A percentile compares a stretch with the other conserved stretches of the same genome.
phyloP scores from a whole-genome alignment of 2,888 invertebrate species.

The Ectemnius continuus region DNA sequence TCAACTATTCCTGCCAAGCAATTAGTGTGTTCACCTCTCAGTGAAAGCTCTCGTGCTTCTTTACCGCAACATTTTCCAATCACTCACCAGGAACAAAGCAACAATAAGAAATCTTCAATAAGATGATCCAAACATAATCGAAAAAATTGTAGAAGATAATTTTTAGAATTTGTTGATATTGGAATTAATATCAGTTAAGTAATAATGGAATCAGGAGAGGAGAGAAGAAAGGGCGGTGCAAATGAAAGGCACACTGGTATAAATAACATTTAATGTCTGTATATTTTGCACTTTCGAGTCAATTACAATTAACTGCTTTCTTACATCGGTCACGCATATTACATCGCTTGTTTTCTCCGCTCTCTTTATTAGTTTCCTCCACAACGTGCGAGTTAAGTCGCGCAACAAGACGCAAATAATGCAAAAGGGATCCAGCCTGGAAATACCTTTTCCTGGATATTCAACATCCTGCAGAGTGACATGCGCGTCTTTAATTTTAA shows the following conservation, averaged over 20 bases:
- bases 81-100: neutral
- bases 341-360: no score
- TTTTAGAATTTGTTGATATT: neutral
- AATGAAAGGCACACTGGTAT: slow-evolving; percentile 38
- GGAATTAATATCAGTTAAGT: neutral
- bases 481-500: no score
- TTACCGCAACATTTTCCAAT: neutral
- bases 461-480: no score
- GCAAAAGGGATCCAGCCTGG: neutral
- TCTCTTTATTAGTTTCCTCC: slow-evolving; percentile 13
- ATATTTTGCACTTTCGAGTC: slow-evolving; percentile 74
- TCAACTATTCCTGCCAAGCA: slow-evolving; percentile 31
- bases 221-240: no score
- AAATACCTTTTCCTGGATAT: no score
- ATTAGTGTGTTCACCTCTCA: slow-evolving; percentile 34
- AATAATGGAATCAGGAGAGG: no score
- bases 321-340: slow-evolving; percentile 36
- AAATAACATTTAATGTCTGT: slow-evolving; percentile 72
- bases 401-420: slow-evolving; percentile 26
- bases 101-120: neutral
- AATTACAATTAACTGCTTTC: slow-evolving; percentile 70
- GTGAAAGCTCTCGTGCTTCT: neutral
- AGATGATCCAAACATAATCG: neutral
- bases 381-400: slow-evolving; percentile 21
- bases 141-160: no score